These are phyloP conservation scores for Drosophila suzukii DNA, from an alignment of 1,140 invertebrate genomes.

Conservation along the genomic window DNA sequence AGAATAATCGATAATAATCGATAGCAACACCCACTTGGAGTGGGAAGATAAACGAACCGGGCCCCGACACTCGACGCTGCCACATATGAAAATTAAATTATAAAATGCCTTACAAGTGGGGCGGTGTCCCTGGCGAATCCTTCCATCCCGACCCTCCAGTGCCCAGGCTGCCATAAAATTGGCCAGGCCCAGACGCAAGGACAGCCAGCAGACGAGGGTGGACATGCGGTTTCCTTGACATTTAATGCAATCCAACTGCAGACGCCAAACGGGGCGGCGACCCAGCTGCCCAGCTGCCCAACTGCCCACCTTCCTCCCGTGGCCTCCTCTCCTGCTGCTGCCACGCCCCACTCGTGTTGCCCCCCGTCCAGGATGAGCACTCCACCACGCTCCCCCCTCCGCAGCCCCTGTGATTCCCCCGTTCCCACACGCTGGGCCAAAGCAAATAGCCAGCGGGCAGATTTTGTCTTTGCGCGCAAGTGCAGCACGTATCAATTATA, in stretches of 20 bases:
- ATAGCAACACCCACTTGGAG: constrained; percentile 72
- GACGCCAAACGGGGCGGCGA: constrained; percentile 65
- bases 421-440: constrained; percentile 47
- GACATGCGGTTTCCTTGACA: constrained; percentile 81
- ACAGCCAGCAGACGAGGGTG: constrained; percentile 67
- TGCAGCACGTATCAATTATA: constrained; percentile 80
- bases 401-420: constrained; percentile 2
- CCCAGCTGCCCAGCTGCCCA: constrained; percentile 19
- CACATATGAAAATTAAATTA: constrained; percentile 79
- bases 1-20: constrained; percentile 81
- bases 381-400: constrained; percentile 2
- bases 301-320: constrained; percentile 2
- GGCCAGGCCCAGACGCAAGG: constrained; percentile 29
- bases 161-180: constrained; percentile 57
- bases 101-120: constrained; percentile 79
- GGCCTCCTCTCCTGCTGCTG: constrained; percentile 21
- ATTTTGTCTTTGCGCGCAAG: constrained; percentile 78
- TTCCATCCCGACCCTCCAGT: constrained; percentile 21
- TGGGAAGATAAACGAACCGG: constrained; percentile 26
- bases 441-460: constrained; percentile 74
- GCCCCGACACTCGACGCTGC: constrained; percentile 22
- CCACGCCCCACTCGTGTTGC: constrained; percentile 71
- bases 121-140: constrained; percentile 43
- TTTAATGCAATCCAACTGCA: constrained; percentile 76
- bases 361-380: constrained; percentile 36